phyloP scores from a whole-genome alignment of 2,888 invertebrate genomes.

The Euplexia lucipara region DNA sequence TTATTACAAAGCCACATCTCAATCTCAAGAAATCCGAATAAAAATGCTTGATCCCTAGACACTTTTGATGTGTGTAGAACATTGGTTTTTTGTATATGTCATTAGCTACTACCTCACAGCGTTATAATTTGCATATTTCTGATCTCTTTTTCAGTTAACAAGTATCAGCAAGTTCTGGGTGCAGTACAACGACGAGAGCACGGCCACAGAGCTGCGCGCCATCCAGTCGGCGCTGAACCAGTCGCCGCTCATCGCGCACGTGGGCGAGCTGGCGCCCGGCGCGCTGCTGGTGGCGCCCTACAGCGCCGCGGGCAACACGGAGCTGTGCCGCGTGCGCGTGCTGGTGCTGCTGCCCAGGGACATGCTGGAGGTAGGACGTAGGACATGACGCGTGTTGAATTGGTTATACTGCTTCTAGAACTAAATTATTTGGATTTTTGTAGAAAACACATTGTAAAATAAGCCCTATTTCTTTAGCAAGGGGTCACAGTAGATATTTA shows the following conservation, averaged over 20 bases:
- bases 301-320: conserved; percentile 72
- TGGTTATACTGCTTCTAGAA: too few species aligned
- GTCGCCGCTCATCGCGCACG: conserved; percentile 67
- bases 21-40: too few species aligned
- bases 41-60: too few species aligned
- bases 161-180: conserved; percentile 94
- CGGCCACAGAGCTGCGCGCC: conserved; percentile 69
- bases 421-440: too few species aligned
- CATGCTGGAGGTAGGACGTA: conserved; percentile 80
- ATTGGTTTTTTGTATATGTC: too few species aligned
- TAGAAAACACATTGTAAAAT: too few species aligned
- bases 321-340: conserved; percentile 90
- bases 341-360: conserved; percentile 75
- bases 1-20: too few species aligned
- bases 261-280: conserved; percentile 78
- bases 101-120: too few species aligned
- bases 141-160: conserved; percentile 82
- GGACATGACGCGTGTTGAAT: too few species aligned
- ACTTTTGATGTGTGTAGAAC: too few species aligned
- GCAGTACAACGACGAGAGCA: conserved; percentile 89
- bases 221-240: conserved; percentile 70
- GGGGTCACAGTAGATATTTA: too few species aligned
- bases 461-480: too few species aligned
- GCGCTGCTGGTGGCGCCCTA: conserved; percentile 91
- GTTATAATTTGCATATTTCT: not conserved